Percentiles rank a stretch among this genome's conserved stretches.
phyloP scores from a whole-genome alignment of 2,113 vertebrate species.

The Mixornis gularis region DNA sequence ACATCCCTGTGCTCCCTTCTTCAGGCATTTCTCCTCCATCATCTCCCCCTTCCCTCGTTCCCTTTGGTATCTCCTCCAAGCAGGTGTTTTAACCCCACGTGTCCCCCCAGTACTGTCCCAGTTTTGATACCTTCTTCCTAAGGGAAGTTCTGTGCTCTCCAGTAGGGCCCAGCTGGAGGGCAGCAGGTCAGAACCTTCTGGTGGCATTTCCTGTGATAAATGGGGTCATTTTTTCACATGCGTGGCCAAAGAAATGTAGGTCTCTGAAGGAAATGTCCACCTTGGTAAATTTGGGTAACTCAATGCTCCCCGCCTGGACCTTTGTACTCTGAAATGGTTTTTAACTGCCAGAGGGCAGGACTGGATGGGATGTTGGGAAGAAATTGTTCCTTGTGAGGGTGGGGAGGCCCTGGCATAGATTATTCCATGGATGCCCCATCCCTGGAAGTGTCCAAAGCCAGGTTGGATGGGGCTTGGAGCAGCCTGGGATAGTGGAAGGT shows the following conservation, averaged over 20 bases:
- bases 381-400: not conserved
- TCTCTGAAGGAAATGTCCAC: not conserved
- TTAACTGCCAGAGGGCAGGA: not conserved
- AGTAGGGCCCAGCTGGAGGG: not conserved
- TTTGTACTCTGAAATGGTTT: not conserved
- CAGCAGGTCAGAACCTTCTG: not conserved
- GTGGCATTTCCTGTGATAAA: not conserved
- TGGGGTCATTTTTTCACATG: not conserved
- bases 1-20: not conserved
- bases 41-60: not conserved
- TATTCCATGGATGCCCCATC: not conserved
- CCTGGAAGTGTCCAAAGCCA: not conserved
- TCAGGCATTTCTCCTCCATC: not conserved
- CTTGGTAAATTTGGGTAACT: not conserved
- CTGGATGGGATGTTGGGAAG: not conserved
- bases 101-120: not conserved
- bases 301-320: fast-evolving
- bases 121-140: not conserved
- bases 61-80: not conserved
- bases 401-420: not conserved
- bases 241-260: not conserved
- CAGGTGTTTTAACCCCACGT: not conserved
- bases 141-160: not conserved
- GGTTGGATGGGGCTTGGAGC: not conserved
- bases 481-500: not conserved